Percentiles rank a stretch among this genome's conserved stretches.
Conservation (phyloP, 2,113 vertebrate genomes). For the Elephas maximus region DNA sequence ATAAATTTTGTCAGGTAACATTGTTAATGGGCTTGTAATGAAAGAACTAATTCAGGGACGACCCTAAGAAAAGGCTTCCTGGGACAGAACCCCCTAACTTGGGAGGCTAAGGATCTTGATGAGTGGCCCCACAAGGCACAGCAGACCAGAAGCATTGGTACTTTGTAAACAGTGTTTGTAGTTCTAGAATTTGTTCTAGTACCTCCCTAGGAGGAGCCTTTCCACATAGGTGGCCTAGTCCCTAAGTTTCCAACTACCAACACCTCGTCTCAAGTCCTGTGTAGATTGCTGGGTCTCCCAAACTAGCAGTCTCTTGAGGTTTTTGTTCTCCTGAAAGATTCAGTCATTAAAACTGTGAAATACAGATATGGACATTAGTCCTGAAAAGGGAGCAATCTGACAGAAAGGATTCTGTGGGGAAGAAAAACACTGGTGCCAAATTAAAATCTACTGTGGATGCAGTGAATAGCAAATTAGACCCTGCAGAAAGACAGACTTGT, state of each 20-base stretch:
- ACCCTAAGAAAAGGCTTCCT: neutral
- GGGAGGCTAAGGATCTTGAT: neutral
- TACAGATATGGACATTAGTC: neutral
- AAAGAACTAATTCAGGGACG: neutral
- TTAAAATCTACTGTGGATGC: neutral
- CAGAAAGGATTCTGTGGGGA: neutral
- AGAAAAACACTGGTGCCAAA: neutral
- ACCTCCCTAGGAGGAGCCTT: neutral
- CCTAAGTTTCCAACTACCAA: neutral
- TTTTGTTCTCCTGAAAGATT: constrained; percentile 11
- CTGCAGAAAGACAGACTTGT: neutral
- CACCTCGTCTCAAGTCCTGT: neutral
- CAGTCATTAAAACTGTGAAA: neutral
- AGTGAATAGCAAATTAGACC: neutral
- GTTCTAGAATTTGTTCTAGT: neutral
- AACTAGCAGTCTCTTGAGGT: neutral
- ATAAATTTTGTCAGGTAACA: constrained; percentile 21
- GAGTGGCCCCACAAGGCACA: neutral
- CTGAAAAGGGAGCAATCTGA: neutral
- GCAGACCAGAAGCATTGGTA: neutral
- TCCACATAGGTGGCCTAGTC: neutral
- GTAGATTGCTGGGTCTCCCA: neutral
- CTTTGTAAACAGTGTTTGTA: constrained; percentile 7
- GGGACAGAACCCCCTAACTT: neutral
- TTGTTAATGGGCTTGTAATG: neutral